Evolutionary conservation across 92 coral and sea anemone genomes (phyloP).

Genomic region (Epizoanthus rinbou): DNA sequence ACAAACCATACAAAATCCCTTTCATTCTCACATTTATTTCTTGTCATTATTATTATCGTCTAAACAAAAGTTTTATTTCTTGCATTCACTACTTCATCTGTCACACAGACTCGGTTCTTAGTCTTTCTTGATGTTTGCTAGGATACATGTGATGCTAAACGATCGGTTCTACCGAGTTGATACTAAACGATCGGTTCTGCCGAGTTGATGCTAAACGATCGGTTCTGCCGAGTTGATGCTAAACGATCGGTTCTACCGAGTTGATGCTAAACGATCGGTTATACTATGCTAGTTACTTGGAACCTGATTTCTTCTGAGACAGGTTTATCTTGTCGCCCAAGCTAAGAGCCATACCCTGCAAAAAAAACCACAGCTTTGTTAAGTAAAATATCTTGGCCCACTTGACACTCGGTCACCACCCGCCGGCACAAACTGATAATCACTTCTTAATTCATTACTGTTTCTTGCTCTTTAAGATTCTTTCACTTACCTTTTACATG

Average conservation of each 20-base stretch:
- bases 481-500: no score
- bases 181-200: no score
- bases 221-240: no score
- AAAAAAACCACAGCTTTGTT: background rate
- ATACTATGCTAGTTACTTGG: slow-evolving; percentile 20
- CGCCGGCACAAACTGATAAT: no score
- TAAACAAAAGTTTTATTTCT: background rate
- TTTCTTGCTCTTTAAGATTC: no score
- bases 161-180: background rate
- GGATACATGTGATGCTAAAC: background rate
- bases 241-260: background rate
- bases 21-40: background rate
- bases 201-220: no score
- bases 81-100: background rate
- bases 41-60: background rate
- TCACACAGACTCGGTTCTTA: background rate
- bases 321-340: slow-evolving; percentile 96
- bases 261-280: no score
- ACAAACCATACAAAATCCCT: background rate
- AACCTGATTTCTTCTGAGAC: slow-evolving; percentile 85
- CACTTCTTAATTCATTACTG: no score
- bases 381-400: no score
- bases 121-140: background rate
- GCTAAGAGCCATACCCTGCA: slow-evolving; percentile 97
- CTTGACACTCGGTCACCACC: no score